Conservation (phyloP, 2,888 invertebrate genomes). For the Xestia xanthographa region DNA sequence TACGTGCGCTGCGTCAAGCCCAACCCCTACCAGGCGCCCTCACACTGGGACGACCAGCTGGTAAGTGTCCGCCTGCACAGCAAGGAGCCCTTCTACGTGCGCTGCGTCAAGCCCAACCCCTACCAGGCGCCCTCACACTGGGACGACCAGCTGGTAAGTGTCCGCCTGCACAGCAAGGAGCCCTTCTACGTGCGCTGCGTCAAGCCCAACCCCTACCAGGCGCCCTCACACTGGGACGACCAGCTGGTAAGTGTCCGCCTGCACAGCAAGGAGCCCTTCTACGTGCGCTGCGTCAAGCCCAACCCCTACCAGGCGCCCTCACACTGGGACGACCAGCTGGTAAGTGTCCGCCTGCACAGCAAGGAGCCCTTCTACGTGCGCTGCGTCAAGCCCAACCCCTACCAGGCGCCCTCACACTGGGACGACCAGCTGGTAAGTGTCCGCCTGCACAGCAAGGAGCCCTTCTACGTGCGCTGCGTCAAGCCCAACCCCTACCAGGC, state of each 20-base stretch:
- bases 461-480: slow-evolving; percentile 99
- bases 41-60: slow-evolving; percentile 96
- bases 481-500: slow-evolving; percentile 99
- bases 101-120: slow-evolving; percentile 99
- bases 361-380: slow-evolving; percentile 99
- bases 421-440: slow-evolving; percentile 96
- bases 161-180: slow-evolving; percentile 97
- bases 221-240: slow-evolving; percentile 95
- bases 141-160: slow-evolving; percentile 96
- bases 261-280: slow-evolving; percentile 98
- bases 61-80: slow-evolving; percentile 96
- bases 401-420: slow-evolving; percentile 96
- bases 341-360: slow-evolving; percentile 95
- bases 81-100: slow-evolving; percentile 99
- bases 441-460: slow-evolving; percentile 97
- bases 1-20: slow-evolving; percentile 99
- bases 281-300: slow-evolving; percentile 99
- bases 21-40: slow-evolving; percentile 97
- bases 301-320: slow-evolving; percentile 97
- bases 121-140: slow-evolving; percentile 96
- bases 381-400: slow-evolving; percentile 99
- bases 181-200: slow-evolving; percentile 99
- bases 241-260: slow-evolving; percentile 97
- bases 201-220: slow-evolving; percentile 98
- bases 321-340: slow-evolving; percentile 96